Conservation (phyloP, 2,113 vertebrate genomes). For the Stomatorhinus ivindoensis region DNA sequence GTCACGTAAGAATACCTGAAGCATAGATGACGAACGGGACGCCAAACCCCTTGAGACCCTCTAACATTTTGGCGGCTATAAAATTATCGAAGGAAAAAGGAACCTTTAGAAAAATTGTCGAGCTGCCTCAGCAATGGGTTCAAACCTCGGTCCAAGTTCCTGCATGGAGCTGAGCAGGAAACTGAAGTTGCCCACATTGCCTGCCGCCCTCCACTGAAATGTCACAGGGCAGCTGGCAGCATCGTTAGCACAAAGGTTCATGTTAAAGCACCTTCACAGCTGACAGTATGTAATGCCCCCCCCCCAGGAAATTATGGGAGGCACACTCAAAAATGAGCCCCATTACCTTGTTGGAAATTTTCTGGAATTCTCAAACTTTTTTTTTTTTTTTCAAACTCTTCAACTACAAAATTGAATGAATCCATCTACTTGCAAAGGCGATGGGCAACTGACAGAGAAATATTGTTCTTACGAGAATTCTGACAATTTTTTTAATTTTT, state of each 20-base stretch:
- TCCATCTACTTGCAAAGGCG: not conserved
- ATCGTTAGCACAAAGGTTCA: not conserved
- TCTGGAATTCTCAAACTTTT: not conserved
- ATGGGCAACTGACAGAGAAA: not conserved
- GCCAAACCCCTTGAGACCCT: not conserved
- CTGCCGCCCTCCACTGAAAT: not conserved
- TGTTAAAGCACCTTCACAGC: not conserved
- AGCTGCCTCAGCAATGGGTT: not conserved
- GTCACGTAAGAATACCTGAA: not conserved
- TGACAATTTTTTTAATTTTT: not conserved
- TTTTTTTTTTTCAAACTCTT: not conserved
- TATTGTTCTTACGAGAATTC: not conserved
- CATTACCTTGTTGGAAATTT: not conserved
- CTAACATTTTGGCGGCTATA: not conserved
- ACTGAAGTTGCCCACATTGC: not conserved
- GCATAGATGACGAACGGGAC: not conserved
- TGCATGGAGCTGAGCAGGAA: not conserved
- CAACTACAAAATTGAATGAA: not conserved
- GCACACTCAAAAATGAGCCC: not conserved
- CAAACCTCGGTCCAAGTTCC: not conserved
- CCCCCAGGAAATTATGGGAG: not conserved
- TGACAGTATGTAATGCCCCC: not conserved
- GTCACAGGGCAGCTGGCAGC: not conserved
- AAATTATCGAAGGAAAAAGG: not conserved
- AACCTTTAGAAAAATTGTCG: not conserved